Evolutionary conservation across 2,797 vertebrate genomes (phyloP), one percentile per base, ranked within the genome.

Genomic region (Semaprochilodus insignis): DNA sequence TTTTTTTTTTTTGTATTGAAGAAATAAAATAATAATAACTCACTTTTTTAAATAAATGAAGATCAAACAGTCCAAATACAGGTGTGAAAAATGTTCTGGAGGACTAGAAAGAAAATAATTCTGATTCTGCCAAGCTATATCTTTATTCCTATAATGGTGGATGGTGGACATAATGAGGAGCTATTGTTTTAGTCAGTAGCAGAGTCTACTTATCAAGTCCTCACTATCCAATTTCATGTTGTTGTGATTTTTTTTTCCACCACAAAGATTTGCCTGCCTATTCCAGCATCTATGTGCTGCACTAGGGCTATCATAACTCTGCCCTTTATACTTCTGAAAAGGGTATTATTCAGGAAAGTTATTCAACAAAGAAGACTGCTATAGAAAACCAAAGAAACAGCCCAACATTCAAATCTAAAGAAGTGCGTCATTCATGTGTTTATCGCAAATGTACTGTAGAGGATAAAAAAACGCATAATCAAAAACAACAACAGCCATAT

Each of bases 151-250:
- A 51, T 4, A 60, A 51, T 31, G 76, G 71, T 74, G 63, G 60
- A 60, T 74, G 78, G 75, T 25, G 65, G 66, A 55, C 54, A 82
- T 84, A 80, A 87, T 65, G 71, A 83, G 48, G 57, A 73, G 81
- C 78, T 71, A 70, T 75, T 71, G 81, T 83, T 67, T 74, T 73
- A 60, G 66, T 84, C 71, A 65, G 34, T 77, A 44, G 77, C 40
- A 78, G 78, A 82, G 57, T 75, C 54, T 65, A 82, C 60, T 84
- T 67, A 77, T 83, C 51, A 83, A 44, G 4, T 48, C 66, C 44
- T 76, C 48, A 62, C 67, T 55, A 40, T 77, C 44, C 55, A 44
- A 34, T 69, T 59, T 36, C 54, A 67, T 13, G 70, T 52, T 54
- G 17, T 66, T 4, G 40, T 71, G 52, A 27, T 65, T 16, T 52